Evolutionary conservation across 2,797 vertebrate genomes (phyloP), one percentile per base, ranked within the genome.

Genomic region (Masticophis lateralis): DNA sequence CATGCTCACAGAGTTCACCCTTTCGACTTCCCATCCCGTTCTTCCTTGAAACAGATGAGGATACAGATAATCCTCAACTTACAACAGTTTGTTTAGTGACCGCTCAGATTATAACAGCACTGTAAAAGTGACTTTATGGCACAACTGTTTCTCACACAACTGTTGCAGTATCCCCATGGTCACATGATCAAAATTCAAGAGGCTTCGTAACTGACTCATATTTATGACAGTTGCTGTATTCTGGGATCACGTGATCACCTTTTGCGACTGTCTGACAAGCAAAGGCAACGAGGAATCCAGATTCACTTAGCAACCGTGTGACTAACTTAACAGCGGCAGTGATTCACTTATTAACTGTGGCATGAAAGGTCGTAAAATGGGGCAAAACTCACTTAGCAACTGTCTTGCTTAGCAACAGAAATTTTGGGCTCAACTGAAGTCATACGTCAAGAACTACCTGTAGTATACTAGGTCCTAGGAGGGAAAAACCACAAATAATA

Each of bases 401-500:
- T 5, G 5, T 7, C 18, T 59, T 18, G 5, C 27, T 69, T 32
- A 32, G n/a, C n/a, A 69, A 32, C 66, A 69, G n/a, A 69, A 69
- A 69, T 16, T 32, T 69, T 32, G 14, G n/a, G 5, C 13, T 69
- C 66, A 16, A 32, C 7, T 32, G 63, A 16, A 13, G 28, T n/a
- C 2, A 5, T 69, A 32, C 0, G 0, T 69, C 3, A n/a, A 69
- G 63, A 1, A 16, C 2, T 32, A 8, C 66, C 6, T 69, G 14
- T 32, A 25, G 9, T 11, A 43, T 43, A 79, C 18, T 43, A 22
- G 74, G 20, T 22, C 3, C 43, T 83, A 37, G 20, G 37, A 22
- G 37, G 20, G 74, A 1, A 74, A 74, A 37, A 43, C n/a, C 28
- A 22, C 16, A 10, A 43, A 79, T 22, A 47, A 43, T 83, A 22